phyloP scores from a whole-genome alignment of 2,113 vertebrate genomes.

The Edolisoma coerulescens region DNA sequence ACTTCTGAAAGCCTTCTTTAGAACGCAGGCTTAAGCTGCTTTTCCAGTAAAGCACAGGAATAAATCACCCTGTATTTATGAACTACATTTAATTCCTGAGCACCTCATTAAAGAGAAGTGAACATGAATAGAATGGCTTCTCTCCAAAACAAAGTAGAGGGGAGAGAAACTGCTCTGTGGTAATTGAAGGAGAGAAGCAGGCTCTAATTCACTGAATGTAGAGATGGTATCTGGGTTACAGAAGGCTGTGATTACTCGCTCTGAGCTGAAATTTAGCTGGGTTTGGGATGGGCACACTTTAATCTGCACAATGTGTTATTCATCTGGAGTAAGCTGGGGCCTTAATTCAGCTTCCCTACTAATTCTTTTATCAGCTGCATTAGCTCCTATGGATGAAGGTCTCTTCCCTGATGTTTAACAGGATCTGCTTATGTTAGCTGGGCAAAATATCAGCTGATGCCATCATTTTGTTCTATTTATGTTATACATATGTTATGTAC shows the following conservation, averaged over 20 bases:
- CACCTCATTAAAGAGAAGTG: slow-evolving; percentile 47
- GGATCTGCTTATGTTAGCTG: background rate
- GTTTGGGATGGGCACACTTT: background rate
- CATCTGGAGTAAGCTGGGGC: background rate
- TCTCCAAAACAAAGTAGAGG: slow-evolving; percentile 49
- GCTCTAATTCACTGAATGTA: background rate
- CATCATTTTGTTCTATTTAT: background rate
- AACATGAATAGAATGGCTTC: slow-evolving; percentile 33
- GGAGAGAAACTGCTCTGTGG: background rate
- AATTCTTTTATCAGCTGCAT: slow-evolving; percentile 7
- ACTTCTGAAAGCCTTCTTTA: slow-evolving; percentile 9
- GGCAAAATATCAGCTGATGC: background rate
- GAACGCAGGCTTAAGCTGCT: slow-evolving; percentile 7
- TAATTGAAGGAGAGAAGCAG: slow-evolving; percentile 16
- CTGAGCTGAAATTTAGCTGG: slow-evolving; percentile 3
- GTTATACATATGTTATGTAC: background rate
- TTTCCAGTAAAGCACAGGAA: slow-evolving; percentile 6
- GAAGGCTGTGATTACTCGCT: slow-evolving; percentile 2
- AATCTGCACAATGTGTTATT: background rate
- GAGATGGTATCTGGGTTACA: background rate
- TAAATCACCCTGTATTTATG: slow-evolving; percentile 57
- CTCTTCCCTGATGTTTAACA: background rate
- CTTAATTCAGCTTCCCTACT: slow-evolving; percentile 2
- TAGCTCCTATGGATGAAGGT: background rate
- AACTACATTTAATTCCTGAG: slow-evolving; percentile 51